A percentile compares a stretch with the other conserved stretches of the same genome.
These are phyloP conservation scores for Mus caroli DNA, from an alignment of 2,797 vertebrate species.

Conservation along the genomic window DNA sequence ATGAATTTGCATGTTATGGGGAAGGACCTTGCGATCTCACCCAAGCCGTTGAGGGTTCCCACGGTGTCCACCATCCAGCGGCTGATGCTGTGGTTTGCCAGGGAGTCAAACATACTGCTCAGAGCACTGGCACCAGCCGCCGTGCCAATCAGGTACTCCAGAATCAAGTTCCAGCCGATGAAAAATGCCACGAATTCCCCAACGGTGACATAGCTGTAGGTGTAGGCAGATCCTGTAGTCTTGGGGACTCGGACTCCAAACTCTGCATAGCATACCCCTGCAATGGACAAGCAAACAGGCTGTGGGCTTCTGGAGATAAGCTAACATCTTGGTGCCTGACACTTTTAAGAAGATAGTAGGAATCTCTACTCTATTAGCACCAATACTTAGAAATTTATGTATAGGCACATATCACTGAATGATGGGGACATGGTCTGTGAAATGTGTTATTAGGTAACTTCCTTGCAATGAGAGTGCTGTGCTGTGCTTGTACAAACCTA, in stretches of 20 bases:
- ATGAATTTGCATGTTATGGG: too few species aligned
- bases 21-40: constrained; percentile 86
- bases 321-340: background rate
- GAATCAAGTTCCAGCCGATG: constrained; percentile 98
- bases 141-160: constrained; percentile 98
- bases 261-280: constrained; percentile 98
- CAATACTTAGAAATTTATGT: background rate
- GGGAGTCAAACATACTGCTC: constrained; percentile 98
- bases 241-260: constrained; percentile 98
- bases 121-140: constrained; percentile 96
- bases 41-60: constrained; percentile 94
- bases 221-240: constrained; percentile 98
- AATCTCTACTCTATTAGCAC: background rate
- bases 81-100: constrained; percentile 98
- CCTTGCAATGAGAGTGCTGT: background rate
- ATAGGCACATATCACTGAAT: background rate
- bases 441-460: background rate
- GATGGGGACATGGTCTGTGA: background rate
- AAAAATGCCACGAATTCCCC: constrained; percentile 98
- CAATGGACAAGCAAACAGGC: background rate
- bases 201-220: constrained; percentile 98
- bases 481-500: background rate
- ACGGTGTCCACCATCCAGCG: constrained; percentile 94
- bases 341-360: background rate
- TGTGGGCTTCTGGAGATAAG: background rate